phyloP scores from a whole-genome alignment of 2,113 vertebrate species.

The Percina caprodes region DNA sequence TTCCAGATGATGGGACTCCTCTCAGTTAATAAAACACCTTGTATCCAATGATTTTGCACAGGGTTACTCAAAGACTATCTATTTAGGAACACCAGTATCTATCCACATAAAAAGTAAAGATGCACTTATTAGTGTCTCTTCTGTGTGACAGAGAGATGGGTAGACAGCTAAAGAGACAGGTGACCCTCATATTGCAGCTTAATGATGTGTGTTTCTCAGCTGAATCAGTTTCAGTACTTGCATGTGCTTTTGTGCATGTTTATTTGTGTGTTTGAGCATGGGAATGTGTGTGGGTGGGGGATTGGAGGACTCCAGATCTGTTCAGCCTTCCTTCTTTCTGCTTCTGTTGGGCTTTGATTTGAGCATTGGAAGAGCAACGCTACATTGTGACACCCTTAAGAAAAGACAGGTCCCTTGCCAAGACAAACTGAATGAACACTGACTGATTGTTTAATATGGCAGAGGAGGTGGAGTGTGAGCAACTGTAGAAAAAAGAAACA shows the following conservation, averaged over 20 bases:
- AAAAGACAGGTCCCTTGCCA: slow-evolving; percentile 56
- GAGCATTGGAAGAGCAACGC: slow-evolving; percentile 41
- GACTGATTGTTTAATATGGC: slow-evolving; percentile 60
- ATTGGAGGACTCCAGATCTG: slow-evolving; percentile 47
- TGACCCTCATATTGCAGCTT: slow-evolving; percentile 41
- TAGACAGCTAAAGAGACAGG: not conserved
- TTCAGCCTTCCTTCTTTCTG: slow-evolving; percentile 42
- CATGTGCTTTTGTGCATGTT: slow-evolving; percentile 14
- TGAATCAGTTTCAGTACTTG: slow-evolving; percentile 16
- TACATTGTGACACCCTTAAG: slow-evolving; percentile 50
- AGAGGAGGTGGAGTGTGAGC: slow-evolving; percentile 39
- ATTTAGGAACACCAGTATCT: slow-evolving; percentile 5
- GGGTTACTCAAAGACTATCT: not conserved
- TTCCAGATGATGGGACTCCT: not conserved
- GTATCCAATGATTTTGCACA: slow-evolving; percentile 14
- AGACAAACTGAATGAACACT: slow-evolving; percentile 66
- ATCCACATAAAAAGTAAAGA: slow-evolving; percentile 6
- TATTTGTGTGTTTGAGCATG: slow-evolving; percentile 30
- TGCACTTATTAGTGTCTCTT: not conserved
- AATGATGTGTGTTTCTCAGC: slow-evolving; percentile 6
- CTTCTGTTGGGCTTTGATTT: slow-evolving; percentile 60
- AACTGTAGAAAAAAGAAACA: slow-evolving; percentile 48
- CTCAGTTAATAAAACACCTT: not conserved
- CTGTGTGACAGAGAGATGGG: slow-evolving; percentile 1
- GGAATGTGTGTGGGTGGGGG: slow-evolving; percentile 36